Evolutionary conservation across 64 coral and sea anemone species (phyloP).

Genomic region (Astreopora myriophthalma): DNA sequence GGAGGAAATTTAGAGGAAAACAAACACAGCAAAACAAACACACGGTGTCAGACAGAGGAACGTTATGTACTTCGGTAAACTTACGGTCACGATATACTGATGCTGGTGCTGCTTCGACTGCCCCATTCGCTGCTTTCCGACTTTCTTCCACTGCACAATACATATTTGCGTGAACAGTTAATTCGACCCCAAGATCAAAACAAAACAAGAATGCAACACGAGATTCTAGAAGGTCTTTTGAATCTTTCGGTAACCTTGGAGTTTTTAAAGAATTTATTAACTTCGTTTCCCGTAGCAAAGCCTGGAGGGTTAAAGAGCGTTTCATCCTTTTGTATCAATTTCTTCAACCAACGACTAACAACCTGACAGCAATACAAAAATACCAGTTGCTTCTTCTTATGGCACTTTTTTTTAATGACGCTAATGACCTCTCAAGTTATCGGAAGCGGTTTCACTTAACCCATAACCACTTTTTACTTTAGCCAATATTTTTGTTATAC

Average conservation of each 20-base stretch:
- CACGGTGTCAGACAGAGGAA: not conserved
- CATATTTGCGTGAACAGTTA: not conserved
- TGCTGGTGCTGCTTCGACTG: no score
- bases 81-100: not conserved
- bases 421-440: not conserved
- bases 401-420: not conserved
- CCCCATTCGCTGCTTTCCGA: not conserved
- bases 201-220: no score
- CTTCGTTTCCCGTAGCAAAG: not conserved
- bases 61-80: conserved; percentile 9
- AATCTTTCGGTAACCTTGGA: not conserved
- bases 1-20: conserved; percentile 47
- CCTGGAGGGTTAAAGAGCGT: no score
- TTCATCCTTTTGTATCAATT: no score
- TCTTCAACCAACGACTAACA: not conserved
- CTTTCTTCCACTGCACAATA: not conserved
- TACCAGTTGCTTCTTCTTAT: not conserved
- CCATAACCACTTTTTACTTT: conserved; percentile 29
- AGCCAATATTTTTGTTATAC: conserved; percentile 23
- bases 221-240: no score
- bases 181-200: not conserved
- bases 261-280: not conserved
- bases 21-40: conserved; percentile 46
- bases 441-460: not conserved
- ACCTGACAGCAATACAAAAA: not conserved